Evolutionary conservation across 2,797 vertebrate genomes (phyloP).

Genomic region (Chelonia mydas): DNA sequence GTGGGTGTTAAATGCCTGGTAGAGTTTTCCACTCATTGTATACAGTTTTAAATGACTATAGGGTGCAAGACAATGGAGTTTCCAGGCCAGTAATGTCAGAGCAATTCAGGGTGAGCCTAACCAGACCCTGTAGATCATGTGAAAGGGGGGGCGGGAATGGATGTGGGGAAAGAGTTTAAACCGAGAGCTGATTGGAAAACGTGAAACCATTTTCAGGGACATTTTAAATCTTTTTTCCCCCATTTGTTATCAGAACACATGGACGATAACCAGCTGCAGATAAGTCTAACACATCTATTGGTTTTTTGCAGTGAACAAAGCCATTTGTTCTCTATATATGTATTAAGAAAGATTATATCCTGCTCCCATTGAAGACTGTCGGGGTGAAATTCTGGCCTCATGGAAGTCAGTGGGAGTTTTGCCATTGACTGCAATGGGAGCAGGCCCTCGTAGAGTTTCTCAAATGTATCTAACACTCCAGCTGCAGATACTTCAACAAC

Average conservation of each 20-base stretch:
- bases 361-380: neutral
- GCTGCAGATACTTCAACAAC: neutral
- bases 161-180: neutral
- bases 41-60: neutral
- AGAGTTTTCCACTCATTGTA: neutral
- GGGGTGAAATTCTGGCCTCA: neutral
- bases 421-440: neutral
- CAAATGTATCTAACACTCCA: rapidly evolving
- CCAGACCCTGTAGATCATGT: neutral
- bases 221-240: neutral
- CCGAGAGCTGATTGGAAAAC: neutral
- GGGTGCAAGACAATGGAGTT: neutral
- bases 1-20: neutral
- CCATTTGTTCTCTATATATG: neutral
- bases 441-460: neutral
- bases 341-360: neutral
- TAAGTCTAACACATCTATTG: neutral
- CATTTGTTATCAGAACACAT: neutral
- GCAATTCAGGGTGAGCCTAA: neutral
- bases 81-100: conserved; percentile 7
- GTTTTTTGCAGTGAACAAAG: neutral
- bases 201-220: neutral
- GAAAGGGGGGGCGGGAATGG: neutral
- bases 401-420: neutral
- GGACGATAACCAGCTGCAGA: neutral